phyloP scores from a whole-genome alignment of 2,797 vertebrate species.

The Sebastes elongatus region DNA sequence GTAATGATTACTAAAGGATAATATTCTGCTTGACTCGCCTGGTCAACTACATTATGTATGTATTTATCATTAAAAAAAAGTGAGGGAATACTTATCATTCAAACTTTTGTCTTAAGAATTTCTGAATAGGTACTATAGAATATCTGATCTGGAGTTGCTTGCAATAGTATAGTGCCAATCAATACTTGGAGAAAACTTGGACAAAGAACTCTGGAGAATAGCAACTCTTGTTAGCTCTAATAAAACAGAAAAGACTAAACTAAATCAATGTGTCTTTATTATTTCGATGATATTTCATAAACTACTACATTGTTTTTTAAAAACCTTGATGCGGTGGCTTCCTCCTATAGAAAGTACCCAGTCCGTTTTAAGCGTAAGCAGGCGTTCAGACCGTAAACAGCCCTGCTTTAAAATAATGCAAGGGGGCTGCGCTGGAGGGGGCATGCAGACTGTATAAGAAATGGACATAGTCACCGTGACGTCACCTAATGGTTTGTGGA shows the following conservation, averaged over 20 bases:
- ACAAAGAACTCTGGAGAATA: background rate
- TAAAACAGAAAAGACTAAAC: background rate
- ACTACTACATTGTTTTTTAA: background rate
- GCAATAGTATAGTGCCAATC: background rate
- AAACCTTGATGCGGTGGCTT: background rate
- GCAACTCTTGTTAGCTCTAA: background rate
- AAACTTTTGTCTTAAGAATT: background rate
- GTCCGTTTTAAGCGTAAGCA: background rate
- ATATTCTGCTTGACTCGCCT: background rate
- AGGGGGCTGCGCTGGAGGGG: too few relatives aligned
- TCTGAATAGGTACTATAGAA: background rate
- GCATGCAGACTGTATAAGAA: too few relatives aligned
- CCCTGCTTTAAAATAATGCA: background rate
- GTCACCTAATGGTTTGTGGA: too few relatives aligned
- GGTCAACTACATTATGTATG: background rate
- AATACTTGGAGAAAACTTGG: background rate
- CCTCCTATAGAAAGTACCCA: background rate
- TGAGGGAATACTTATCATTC: background rate
- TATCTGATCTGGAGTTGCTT: background rate
- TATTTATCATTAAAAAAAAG: background rate
- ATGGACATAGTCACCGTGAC: too few relatives aligned
- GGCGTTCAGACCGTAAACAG: background rate
- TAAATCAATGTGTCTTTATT: background rate
- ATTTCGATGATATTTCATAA: background rate
- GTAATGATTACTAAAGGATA: slow-evolving; percentile 1